A percentile compares a stretch with the other conserved stretches of the same genome.
Evolutionary conservation across 2,888 invertebrate genomes (phyloP).

Genomic region (Silvanus unidentatus): DNA sequence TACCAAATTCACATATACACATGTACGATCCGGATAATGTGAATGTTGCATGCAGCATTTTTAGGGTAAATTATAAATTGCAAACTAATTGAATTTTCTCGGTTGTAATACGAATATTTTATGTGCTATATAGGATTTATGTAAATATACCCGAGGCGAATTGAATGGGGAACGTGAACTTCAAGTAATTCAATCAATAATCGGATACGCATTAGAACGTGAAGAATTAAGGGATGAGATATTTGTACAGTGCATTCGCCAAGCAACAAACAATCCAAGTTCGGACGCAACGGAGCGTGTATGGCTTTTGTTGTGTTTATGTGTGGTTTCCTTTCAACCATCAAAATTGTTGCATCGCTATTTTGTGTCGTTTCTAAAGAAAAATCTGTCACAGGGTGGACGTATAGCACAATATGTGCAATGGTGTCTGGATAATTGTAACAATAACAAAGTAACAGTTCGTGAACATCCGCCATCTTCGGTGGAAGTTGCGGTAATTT

Average conservation of each 20-base stretch:
- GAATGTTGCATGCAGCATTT: constrained; percentile 80
- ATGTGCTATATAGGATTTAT: constrained; percentile 62
- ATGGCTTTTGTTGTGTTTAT: constrained; percentile 83
- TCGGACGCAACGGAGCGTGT: constrained; percentile 77
- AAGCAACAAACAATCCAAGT: constrained; percentile 83
- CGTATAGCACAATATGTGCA: constrained; percentile 79
- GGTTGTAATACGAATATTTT: neutral
- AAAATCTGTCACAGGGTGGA: constrained; percentile 62
- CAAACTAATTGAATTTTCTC: neutral
- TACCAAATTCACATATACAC: constrained; percentile 89
- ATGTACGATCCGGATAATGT: constrained; percentile 94
- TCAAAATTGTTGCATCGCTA: constrained; percentile 76
- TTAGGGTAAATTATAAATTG: constrained; percentile 61
- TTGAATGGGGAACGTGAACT: constrained; percentile 77
- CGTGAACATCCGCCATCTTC: constrained; percentile 83
- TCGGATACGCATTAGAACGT: constrained; percentile 80
- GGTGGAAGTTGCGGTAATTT: constrained; percentile 85
- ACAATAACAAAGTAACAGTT: constrained; percentile 76
- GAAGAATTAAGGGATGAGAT: constrained; percentile 91
- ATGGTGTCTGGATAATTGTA: constrained; percentile 90
- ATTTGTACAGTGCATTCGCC: constrained; percentile 80
- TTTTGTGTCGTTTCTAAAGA: constrained; percentile 68
- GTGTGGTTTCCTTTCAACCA: constrained; percentile 89
- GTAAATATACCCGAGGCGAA: constrained; percentile 86
- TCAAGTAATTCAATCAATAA: constrained; percentile 75